Conservation (phyloP, 2,888 invertebrate species). For the Lepidocyrtinus sp. region DNA sequence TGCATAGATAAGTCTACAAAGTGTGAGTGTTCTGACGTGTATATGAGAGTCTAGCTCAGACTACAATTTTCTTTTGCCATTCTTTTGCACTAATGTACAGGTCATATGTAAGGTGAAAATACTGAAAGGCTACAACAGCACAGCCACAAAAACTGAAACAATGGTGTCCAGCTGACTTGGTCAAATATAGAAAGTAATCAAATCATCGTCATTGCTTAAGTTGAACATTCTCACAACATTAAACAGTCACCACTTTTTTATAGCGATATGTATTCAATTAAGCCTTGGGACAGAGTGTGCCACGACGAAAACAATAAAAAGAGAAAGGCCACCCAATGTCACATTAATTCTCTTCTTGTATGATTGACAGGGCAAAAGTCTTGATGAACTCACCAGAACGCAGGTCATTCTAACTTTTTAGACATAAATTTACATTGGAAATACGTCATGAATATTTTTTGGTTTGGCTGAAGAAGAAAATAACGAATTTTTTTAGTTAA, state of each 20-base stretch:
- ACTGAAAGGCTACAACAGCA: background rate
- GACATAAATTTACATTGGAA: conserved; percentile 4
- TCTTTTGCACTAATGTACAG: background rate
- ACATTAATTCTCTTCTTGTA: conserved; percentile 4
- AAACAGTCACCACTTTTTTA: conserved; percentile 5
- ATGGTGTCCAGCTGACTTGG: conserved; percentile 41
- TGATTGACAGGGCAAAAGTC: conserved; percentile 1
- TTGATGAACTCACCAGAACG: conserved; percentile 11
- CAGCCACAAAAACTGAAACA: conserved; percentile 17
- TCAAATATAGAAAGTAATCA: conserved; percentile 39
- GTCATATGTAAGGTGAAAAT: background rate
- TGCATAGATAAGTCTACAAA: too few relatives aligned
- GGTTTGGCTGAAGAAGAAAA: background rate
- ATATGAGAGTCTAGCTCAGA: background rate
- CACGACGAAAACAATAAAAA: background rate
- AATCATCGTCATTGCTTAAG: conserved; percentile 3
- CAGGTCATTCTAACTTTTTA: background rate
- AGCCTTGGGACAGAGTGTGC: conserved; percentile 19
- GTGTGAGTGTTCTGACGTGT: background rate
- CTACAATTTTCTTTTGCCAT: background rate
- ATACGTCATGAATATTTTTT: background rate
- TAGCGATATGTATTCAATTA: conserved; percentile 25
- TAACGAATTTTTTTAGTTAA: background rate
- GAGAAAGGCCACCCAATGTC: conserved; percentile 45
- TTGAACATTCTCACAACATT: background rate